phyloP scores from a whole-genome alignment of 2,888 invertebrate genomes.

The Caenorhabditis becei region DNA sequence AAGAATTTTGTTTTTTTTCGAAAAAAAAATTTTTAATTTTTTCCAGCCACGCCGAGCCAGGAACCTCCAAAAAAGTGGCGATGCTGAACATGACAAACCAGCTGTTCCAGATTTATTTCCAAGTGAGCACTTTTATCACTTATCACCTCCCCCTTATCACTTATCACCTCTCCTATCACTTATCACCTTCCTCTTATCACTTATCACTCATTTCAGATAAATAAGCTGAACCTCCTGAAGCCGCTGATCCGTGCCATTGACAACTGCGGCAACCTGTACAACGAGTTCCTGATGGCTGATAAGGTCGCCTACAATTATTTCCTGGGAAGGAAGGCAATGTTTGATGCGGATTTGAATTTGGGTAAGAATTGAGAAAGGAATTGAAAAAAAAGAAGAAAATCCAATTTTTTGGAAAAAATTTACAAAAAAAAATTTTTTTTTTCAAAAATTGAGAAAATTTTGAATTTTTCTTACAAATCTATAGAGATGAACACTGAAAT shows the following conservation, averaged over 20 bases:
- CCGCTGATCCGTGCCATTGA: constrained; percentile 97
- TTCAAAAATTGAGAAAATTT: too few species aligned
- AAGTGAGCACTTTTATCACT: constrained; percentile 83
- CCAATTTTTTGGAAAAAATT: background rate
- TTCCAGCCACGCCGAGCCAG: constrained; percentile 88
- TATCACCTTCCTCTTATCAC: too few species aligned
- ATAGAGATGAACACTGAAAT: too few species aligned
- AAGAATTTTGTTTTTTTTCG: too few species aligned
- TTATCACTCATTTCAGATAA: constrained; percentile 84
- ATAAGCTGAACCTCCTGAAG: constrained; percentile 86
- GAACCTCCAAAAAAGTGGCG: constrained; percentile 94
- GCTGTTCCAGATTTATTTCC: constrained; percentile 93
- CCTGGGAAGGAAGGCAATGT: constrained; percentile 97
- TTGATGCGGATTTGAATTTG: constrained; percentile 94
- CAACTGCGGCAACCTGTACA: constrained; percentile 89
- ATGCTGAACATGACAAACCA: constrained; percentile 98
- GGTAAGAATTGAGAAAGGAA: constrained; percentile 82
- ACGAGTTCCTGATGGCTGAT: constrained; percentile 91
- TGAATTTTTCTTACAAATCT: too few species aligned
- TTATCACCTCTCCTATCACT: too few species aligned
- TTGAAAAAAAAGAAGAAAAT: background rate
- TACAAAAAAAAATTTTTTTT: background rate
- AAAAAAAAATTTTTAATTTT: background rate
- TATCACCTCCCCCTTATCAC: background rate
- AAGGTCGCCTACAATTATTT: constrained; percentile 96